Base-by-base conservation (phyloP, 2,113 vertebrate genomes). In the Turdus rufiventris region DNA sequence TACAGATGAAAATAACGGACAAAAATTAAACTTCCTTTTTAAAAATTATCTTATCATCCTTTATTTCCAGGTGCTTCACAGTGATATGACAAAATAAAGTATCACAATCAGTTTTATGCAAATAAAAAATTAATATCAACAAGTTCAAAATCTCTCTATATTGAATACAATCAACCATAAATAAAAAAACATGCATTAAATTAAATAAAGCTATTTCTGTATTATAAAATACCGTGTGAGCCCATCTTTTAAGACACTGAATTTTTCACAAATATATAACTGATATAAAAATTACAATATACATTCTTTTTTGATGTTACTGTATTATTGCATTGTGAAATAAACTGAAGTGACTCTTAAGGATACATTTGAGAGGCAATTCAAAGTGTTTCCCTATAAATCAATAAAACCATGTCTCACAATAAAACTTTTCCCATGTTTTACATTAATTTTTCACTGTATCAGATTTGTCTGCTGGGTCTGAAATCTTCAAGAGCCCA, bases 401-500 rank as follows among this genome's bases (percentile, higher is more conserved):
- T 53, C 36, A 66, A 66, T 31, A 65, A 94, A 92, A 8, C n/a
- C 47, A 71, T 31, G 34, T 29, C 48, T 67, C 65, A 16, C 42
- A 94, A 42, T 70, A 23, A 60, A 42, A 51, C 43, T 80, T 72
- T 71, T 61, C 43, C 43, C 9, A 6, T 57, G 48, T 58, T 42
- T 42, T 43, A 19, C 5, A 34, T 73, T 76, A 24, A 87, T 77
- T 95, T 88, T 77, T 65, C 21, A 68, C 33, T 71, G 18, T 85
- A 94, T 83, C 97, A 99, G 98, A 98, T 88, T 96, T 98, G 85
- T 94, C 96, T 28, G 96, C 98, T 36, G 98, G 98, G 61, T 98
- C 98, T 45, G 95, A 98, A 88, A 98, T 98, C 76, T 96, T 98
- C 62, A 98, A 97, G 93, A 95, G 76, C 38, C 94, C 98, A 83